These are phyloP conservation scores for Microcebus tavaratra DNA, from an alignment of 2,113 vertebrate species.

Conservation along the genomic window DNA sequence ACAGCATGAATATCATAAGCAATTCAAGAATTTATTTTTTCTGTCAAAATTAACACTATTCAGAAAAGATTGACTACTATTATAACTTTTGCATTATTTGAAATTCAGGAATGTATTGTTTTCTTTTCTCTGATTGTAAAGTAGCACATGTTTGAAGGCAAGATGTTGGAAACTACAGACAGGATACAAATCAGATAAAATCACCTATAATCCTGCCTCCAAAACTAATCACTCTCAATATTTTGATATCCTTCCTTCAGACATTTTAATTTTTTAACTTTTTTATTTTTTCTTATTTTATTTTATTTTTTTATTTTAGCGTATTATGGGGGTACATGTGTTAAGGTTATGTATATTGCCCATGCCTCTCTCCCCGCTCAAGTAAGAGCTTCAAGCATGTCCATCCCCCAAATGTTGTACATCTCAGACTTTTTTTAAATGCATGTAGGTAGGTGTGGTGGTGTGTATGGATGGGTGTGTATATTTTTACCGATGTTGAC, in stretches of 20 bases:
- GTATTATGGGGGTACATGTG: too few species aligned
- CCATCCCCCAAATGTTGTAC: too few species aligned
- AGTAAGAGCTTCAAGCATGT: too few species aligned
- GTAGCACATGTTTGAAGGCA: background rate
- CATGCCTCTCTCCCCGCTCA: too few species aligned
- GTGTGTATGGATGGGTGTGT: background rate
- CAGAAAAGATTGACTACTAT: background rate
- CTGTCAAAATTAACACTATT: background rate
- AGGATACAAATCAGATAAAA: background rate
- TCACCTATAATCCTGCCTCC: background rate
- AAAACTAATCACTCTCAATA: background rate
- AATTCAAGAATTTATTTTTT: background rate
- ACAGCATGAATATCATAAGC: background rate
- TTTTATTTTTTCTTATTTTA: too few species aligned
- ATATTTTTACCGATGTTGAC: background rate
- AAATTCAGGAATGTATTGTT: slow-evolving; percentile 21
- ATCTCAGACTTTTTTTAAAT: background rate
- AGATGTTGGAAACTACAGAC: background rate
- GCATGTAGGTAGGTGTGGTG: too few species aligned
- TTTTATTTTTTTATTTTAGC: too few species aligned
- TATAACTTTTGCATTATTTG: background rate
- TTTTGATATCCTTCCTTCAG: slow-evolving; percentile 12
- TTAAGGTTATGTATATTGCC: too few species aligned
- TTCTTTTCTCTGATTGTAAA: background rate
- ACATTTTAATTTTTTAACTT: background rate